phyloP scores from a whole-genome alignment of 2,113 vertebrate species.

The Eulemur rufifrons region DNA sequence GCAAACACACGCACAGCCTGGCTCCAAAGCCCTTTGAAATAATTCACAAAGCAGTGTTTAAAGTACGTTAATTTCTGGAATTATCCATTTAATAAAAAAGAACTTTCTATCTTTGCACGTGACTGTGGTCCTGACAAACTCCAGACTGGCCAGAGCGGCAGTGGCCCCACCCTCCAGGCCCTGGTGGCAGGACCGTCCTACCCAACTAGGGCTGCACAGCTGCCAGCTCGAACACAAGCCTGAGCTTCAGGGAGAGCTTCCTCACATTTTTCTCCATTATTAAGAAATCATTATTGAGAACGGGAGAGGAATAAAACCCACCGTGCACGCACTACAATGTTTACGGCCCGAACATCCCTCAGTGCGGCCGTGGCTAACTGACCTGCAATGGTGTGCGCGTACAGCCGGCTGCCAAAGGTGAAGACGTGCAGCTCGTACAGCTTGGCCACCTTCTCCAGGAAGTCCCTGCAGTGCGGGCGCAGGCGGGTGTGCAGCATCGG shows the following conservation, averaged over 20 bases:
- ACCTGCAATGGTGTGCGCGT: constrained; percentile 99
- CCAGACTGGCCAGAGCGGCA: fast-evolving
- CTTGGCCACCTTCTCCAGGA: constrained; percentile 96
- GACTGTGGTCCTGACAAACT: neutral
- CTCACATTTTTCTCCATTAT: neutral
- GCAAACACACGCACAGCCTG: fast-evolving
- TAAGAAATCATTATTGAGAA: neutral
- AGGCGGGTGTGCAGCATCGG: constrained; percentile 98
- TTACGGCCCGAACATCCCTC: fast-evolving
- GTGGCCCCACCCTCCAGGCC: neutral
- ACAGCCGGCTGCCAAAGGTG: constrained; percentile 97
- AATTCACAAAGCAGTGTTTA: fast-evolving
- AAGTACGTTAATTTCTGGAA: neutral
- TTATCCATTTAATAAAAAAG: too few species aligned
- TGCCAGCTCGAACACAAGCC: fast-evolving
- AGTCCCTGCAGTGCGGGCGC: constrained; percentile 96
- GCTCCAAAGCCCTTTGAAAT: too few species aligned
- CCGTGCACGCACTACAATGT: neutral
- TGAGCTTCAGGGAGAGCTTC: too few species aligned
- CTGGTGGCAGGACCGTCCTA: neutral
- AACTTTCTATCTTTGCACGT: fast-evolving
- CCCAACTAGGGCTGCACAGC: neutral
- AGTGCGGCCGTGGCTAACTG: neutral
- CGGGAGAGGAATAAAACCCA: neutral
- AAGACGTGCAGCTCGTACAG: constrained; percentile 98